phyloP scores from a whole-genome alignment of 2,888 invertebrate species.

The Tenodera sinensis region DNA sequence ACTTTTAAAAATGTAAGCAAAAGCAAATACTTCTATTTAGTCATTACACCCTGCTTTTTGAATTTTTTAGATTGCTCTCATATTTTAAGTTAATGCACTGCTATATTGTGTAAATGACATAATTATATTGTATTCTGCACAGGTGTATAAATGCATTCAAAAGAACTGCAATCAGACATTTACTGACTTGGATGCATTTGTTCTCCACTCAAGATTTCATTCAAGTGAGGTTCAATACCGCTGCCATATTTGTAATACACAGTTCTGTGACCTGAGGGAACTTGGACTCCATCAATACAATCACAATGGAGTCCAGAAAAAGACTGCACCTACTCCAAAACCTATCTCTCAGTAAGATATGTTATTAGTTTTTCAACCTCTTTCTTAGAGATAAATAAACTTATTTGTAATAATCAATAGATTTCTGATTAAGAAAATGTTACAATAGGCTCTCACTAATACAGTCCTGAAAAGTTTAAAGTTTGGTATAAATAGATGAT shows the following conservation, averaged over 20 bases:
- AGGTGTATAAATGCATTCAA: constrained; percentile 64
- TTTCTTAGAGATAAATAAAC: no score
- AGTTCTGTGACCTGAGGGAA: constrained; percentile 55
- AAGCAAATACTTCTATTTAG: no score
- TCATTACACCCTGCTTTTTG: no score
- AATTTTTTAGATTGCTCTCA: no score
- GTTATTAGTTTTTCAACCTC: no score
- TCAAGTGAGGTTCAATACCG: constrained; percentile 54
- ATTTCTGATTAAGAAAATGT: no score
- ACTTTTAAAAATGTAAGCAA: no score
- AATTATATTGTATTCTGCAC: constrained; percentile 4
- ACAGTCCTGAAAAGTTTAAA: no score
- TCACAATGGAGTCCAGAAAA: constrained; percentile 42
- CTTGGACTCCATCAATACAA: constrained; percentile 61
- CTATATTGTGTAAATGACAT: neutral
- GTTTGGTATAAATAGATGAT: no score
- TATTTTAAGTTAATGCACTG: no score
- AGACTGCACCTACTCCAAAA: neutral
- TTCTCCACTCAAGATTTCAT: constrained; percentile 57
- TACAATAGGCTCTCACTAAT: no score
- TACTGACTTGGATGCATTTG: constrained; percentile 56
- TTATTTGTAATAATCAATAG: no score
- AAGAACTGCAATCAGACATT: constrained; percentile 58
- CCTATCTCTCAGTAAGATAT: neutral
- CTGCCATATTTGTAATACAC: constrained; percentile 59